These are phyloP conservation scores for Tortrix viridana DNA, from an alignment of 2,888 invertebrate genomes.

Conservation along the genomic window DNA sequence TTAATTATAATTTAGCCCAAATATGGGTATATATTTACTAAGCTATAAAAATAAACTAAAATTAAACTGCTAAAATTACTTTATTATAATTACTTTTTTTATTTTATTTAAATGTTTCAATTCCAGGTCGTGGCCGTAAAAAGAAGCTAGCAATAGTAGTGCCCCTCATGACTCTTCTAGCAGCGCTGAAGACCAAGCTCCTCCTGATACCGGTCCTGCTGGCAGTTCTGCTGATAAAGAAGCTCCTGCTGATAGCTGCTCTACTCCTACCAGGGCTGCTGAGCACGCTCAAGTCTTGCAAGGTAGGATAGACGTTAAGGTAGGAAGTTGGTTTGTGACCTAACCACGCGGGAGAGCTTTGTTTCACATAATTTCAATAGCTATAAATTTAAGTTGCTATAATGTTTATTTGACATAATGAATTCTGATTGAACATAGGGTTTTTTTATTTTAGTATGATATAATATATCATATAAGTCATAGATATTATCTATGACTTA, in stretches of 20 bases:
- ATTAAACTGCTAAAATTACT: no score
- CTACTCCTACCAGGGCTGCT: conserved; percentile 85
- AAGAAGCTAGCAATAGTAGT: conserved; percentile 81
- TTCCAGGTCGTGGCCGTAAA: conserved; percentile 79
- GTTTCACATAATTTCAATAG: no score
- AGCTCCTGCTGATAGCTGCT: conserved; percentile 85
- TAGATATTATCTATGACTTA: no score
- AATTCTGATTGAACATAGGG: no score
- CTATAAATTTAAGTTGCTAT: no score
- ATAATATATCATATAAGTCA: no score
- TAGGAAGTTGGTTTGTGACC: conserved; percentile 22
- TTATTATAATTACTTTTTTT: no score
- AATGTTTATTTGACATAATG: no score
- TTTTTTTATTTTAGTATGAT: no score
- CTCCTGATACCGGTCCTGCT: conserved; percentile 85
- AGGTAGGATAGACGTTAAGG: conserved; percentile 57
- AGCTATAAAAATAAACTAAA: no score
- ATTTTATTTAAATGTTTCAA: conserved; percentile 16
- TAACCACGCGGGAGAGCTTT: no score
- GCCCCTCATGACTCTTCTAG: conserved; percentile 80
- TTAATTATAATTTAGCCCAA: no score
- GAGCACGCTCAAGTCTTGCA: conserved; percentile 83
- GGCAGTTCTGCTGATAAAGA: conserved; percentile 87
- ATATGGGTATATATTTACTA: conserved; percentile 1
- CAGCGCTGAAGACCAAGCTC: conserved; percentile 83